Base-by-base conservation (phyloP, 2,888 invertebrate genomes). In the Ametastegia equiseti region DNA sequence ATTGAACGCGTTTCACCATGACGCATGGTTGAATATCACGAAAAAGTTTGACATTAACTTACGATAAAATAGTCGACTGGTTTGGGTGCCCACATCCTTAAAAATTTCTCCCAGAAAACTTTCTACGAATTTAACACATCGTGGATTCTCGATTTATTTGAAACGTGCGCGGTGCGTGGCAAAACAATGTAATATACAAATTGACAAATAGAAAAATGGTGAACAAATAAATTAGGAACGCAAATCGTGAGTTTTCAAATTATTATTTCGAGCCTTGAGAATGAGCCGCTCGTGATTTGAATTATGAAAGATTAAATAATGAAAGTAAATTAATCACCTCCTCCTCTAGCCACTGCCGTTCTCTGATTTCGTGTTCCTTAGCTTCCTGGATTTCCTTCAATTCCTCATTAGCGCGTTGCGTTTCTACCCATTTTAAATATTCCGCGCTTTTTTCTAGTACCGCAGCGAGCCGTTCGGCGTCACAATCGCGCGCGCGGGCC, bases 341-440 rank as follows among this genome's bases (percentile, higher is more conserved):
- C 23, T 94, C 94, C 85, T 93, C 92, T 33, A 95, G 84, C 97
- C 97, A 97, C 85, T 94, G 93, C 79, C 93, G 92, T 89, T 97
- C 94, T 85, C 93, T 93, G 87, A 93, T 92, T 57, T 92, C 90
- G 85, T 93, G 94, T 80, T 93, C 91, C 77, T 92, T 91, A 88
- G 93, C 92, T 86, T 93, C 92, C 82, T 92, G 90, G 86, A 93
- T 92, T 86, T 94, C 93, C 80, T 91, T 87, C 84, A 95, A 94
- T 0, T 94, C 86, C 30, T 92, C 90, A 81, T 93, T 90, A 36
- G 27, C 45, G 9, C 60, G 78, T 88, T 95, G 94, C 83, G 94
- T 92, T 80, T 92, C 89, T 11, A 94, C 73, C 93, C 93, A 94
- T 65, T 90, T 87, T 85, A 93, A 89, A 92, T 95, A 94, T 6